Evolutionary conservation across 2,797 vertebrate species (phyloP).

Genomic region (Paramormyrops hopkinsi): DNA sequence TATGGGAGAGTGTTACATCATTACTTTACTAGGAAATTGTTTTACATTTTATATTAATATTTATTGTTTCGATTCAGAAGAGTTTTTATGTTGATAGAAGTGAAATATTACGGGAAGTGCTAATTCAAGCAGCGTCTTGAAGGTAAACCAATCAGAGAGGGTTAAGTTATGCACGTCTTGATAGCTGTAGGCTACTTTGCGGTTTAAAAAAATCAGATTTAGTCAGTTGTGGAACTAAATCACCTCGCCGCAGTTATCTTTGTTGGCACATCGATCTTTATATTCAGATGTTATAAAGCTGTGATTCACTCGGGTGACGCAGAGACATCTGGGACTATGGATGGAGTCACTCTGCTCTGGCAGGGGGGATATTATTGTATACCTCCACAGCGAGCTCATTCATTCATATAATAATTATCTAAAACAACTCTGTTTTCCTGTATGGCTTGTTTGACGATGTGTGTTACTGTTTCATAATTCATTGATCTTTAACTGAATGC

Average conservation of each 20-base stretch:
- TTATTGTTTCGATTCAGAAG: not conserved
- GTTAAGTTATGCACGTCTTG: not conserved
- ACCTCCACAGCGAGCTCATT: not conserved
- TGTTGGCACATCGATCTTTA: not conserved
- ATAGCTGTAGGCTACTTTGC: not conserved
- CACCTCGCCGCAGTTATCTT: not conserved
- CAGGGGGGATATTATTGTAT: not conserved
- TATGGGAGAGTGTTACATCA: not conserved
- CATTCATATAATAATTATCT: slow-evolving; percentile 14
- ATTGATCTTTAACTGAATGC: not conserved
- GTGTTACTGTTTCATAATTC: slow-evolving; percentile 10
- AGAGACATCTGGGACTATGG: not conserved
- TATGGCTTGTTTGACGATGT: not conserved
- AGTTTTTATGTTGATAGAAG: slow-evolving; percentile 2
- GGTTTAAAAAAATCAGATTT: not conserved
- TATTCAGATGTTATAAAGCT: not conserved
- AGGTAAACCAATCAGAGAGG: not conserved
- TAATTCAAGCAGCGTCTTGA: not conserved
- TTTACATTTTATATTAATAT: slow-evolving; percentile 7
- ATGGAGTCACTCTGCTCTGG: not conserved
- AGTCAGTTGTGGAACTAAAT: not conserved
- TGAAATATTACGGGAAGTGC: not conserved
- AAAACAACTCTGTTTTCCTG: not conserved
- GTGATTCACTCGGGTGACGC: not conserved
- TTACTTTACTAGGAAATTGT: slow-evolving; percentile 5